A percentile compares a stretch with the other conserved stretches of the same genome.
These are phyloP conservation scores for Notiomystis cincta DNA, from an alignment of 2,113 vertebrate genomes.

Conservation along the genomic window DNA sequence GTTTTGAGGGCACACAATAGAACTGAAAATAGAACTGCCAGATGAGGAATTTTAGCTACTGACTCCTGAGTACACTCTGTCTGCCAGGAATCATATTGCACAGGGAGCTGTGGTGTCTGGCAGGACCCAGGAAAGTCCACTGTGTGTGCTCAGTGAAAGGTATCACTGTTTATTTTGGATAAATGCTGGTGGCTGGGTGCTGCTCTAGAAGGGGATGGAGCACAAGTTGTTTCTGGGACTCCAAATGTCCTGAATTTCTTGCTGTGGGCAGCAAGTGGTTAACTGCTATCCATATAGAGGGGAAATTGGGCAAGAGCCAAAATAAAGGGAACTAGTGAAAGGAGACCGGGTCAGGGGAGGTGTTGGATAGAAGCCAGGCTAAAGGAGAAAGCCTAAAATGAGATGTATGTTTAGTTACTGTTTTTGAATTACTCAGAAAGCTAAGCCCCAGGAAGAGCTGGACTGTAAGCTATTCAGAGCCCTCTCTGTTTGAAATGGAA, in stretches of 20 bases:
- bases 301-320: constrained; percentile 49
- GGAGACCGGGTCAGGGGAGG: constrained; percentile 50
- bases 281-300: constrained; percentile 2
- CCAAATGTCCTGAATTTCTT: not conserved
- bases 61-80: not conserved
- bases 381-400: constrained; percentile 42
- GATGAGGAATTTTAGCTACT: not conserved
- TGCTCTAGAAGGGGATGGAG: not conserved
- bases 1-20: not conserved
- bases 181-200: not conserved
- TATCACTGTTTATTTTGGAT: not conserved
- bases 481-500: constrained; percentile 2
- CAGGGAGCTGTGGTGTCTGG: not conserved
- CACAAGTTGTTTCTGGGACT: not conserved
- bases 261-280: constrained; percentile 18
- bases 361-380: constrained; percentile 43
- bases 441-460: constrained; percentile 38
- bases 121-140: not conserved
- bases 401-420: constrained; percentile 59
- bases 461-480: constrained; percentile 33
- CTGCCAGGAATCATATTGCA: not conserved
- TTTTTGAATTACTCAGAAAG: constrained; percentile 43
- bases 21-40: not conserved
- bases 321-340: constrained; percentile 60
- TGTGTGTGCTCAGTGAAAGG: not conserved